Evolutionary conservation across 2,888 invertebrate genomes (phyloP).

Genomic region (Scrobipalpa costella): DNA sequence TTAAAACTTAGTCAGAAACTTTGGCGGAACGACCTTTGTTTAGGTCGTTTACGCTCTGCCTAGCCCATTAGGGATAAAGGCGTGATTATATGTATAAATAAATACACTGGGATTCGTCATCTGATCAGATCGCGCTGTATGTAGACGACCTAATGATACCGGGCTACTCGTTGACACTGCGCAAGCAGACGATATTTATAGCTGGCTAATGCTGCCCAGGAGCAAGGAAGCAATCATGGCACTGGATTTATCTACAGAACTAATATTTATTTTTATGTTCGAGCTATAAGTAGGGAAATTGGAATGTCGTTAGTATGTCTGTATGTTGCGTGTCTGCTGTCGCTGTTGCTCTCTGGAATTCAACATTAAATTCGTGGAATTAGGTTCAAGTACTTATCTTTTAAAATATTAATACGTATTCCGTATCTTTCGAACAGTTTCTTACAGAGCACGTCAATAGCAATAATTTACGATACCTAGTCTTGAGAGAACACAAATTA

Average conservation of each 20-base stretch:
- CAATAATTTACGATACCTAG: too few species aligned
- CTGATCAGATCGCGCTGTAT: not conserved
- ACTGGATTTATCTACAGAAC: not conserved
- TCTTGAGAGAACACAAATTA: too few species aligned
- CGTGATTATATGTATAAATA: too few species aligned
- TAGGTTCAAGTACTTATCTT: not conserved
- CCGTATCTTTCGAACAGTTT: too few species aligned
- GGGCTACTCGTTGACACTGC: slow-evolving; percentile 35
- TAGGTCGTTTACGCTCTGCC: too few species aligned
- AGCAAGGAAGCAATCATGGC: slow-evolving; percentile 14
- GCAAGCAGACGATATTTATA: slow-evolving; percentile 29
- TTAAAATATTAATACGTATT: too few species aligned
- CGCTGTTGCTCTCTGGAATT: not conserved
- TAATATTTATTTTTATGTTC: slow-evolving; percentile 1
- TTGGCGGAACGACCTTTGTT: too few species aligned
- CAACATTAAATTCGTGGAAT: not conserved
- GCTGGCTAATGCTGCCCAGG: slow-evolving; percentile 20
- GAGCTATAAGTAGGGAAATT: not conserved
- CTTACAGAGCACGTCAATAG: too few species aligned
- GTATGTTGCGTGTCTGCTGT: not conserved
- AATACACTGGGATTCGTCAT: too few species aligned
- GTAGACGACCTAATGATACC: slow-evolving; percentile 14
- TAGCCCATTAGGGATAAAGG: too few species aligned
- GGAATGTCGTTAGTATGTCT: not conserved
- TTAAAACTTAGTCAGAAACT: too few species aligned